Evolutionary conservation across 2,797 vertebrate genomes (phyloP).

Genomic region (Myiothlypis coronata): DNA sequence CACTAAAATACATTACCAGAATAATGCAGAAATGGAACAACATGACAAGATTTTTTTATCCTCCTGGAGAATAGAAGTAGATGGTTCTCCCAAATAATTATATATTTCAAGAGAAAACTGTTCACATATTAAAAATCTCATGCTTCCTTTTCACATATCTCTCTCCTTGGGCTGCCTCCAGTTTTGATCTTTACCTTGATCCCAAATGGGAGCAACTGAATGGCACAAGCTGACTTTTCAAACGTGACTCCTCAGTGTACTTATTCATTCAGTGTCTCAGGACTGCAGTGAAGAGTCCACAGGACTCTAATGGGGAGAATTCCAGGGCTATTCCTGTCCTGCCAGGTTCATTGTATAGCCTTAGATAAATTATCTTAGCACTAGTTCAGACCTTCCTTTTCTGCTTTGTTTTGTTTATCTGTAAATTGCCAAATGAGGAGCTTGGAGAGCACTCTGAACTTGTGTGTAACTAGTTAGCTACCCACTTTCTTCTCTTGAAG

Average conservation of each 20-base stretch:
- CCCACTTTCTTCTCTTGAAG: neutral
- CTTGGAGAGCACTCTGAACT: neutral
- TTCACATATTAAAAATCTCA: neutral
- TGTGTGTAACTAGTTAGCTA: neutral
- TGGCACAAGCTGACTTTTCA: neutral
- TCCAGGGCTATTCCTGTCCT: neutral
- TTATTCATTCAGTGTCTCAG: neutral
- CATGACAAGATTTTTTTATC: neutral
- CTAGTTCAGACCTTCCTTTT: neutral
- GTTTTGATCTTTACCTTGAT: neutral
- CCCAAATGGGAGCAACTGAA: neutral
- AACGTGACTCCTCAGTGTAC: neutral
- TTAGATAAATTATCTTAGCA: neutral
- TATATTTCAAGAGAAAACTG: neutral
- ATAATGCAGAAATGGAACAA: slow-evolving; percentile 23
- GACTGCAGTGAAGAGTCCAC: neutral
- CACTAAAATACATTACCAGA: slow-evolving; percentile 22
- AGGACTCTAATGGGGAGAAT: neutral
- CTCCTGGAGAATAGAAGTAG: neutral
- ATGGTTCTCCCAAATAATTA: neutral
- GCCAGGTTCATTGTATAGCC: neutral
- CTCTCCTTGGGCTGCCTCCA: neutral
- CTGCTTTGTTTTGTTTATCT: neutral
- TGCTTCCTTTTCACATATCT: neutral
- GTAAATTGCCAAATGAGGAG: neutral